Base-by-base conservation (phyloP, 2,888 invertebrate species). In the Liodrosophila aerea region DNA sequence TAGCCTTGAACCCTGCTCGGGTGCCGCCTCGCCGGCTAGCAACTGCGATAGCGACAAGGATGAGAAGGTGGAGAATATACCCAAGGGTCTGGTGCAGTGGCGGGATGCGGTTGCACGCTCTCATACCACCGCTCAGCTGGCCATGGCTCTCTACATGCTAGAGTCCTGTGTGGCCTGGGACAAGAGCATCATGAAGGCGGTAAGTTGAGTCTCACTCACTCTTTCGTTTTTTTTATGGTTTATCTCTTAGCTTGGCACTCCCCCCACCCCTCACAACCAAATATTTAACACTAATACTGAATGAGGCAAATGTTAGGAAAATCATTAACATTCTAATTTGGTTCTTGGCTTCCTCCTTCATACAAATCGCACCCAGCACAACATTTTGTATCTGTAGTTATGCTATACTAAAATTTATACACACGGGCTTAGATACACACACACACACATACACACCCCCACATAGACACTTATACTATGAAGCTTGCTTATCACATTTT, bases 121-220 rank as follows among this genome's bases (percentile, higher is more conserved):
- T 40, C 94, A 93, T 82, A 97, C 97, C 0, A 94, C 97, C 0
- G 96, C 98, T 0, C 98, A 98, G 88, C 91, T 98, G 16, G 95
- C 96, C 15, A 94, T 97, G 94, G 94, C 96, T 77, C 92, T 97
- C 58, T 95, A 96, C 86, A 95, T 96, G 82, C 91, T 99, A 72
- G 97, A 98, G 88, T 94, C 95, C 1, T 95, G 95, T 88, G 96
- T 99, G 82, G 98, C 98, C 33, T 99, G 99, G 99, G 98, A 99
- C 91, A 98, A 98, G 92, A 98, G 98, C 91, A 96, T 98, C 88
- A 98, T 99, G 98, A 98, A 98, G 93, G 98, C 98, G 91, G 98
- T 98, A 92, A 94, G 96, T 94, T 88, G 8, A 7, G 1, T 18
- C 4, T 15, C n/a, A 18, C 22, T 34, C 18, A 15, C 13, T 51